Evolutionary conservation across 2,797 vertebrate species (phyloP), one percentile per base, ranked within the genome.

Genomic region (Tenualosa ilisha): DNA sequence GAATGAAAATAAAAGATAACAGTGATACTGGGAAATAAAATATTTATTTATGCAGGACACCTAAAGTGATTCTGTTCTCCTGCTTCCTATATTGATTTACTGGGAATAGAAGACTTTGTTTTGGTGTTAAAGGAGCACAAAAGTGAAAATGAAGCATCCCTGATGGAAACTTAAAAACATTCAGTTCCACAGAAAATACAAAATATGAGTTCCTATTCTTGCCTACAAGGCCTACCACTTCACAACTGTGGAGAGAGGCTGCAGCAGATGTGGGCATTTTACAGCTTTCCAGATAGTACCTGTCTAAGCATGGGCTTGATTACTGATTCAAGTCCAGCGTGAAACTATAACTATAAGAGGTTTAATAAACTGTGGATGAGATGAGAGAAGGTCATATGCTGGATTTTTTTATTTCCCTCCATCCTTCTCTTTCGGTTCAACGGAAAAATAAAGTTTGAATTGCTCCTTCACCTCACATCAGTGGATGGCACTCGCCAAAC

Each of bases 1-100:
- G 92, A 83, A 90, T 92, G 88, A 91, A 88, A 93, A 88, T 91
- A 88, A 24, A 22, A 11, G 1, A 40, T 43, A 46, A 79, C 72
- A 20, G 40, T 46, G 15, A 46, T 46, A 79, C 26, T 72, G 13
- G 26, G 26, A 12, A 12, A 31, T 72, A 26, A 72, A 72, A 72
- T 43, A 79, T 79, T 43, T 15, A 43, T 79, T 79, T 22, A 43
- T 46, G 15, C 5, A 79, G 17, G 37, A 46, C 37, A 79, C 72
- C 72, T 79, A 20, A 79, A 79, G 40, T 43, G 26, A 17, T 79
- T 37, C 15, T 43, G 72, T 22, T 43, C 15, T 46, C 24, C 22
- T 61, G 22, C 22, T 61, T 61, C 59, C 59, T 8, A 6, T 61
- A 61, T 61, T 63, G 59, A 63, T 63, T 63, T n/a, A 63, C n/a